Percentiles rank a stretch among this genome's conserved stretches.
These are phyloP conservation scores for Campodea augens DNA, from an alignment of 1,140 invertebrate genomes.

Conservation along the genomic window DNA sequence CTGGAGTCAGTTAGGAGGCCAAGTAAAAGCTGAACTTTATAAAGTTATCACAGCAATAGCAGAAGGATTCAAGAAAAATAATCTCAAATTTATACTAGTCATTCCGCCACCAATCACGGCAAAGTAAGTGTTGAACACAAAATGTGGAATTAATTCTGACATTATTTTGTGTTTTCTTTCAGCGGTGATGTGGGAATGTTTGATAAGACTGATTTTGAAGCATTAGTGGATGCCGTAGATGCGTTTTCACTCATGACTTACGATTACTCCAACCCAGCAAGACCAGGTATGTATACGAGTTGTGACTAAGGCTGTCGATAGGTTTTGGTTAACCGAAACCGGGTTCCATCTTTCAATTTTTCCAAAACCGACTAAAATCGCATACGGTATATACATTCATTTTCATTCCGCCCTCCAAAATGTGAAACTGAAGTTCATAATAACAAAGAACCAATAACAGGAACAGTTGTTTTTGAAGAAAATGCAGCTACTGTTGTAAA, in stretches of 20 bases:
- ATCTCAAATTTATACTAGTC: constrained; percentile 53
- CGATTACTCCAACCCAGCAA: constrained; percentile 67
- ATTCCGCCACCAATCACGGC: constrained; percentile 52
- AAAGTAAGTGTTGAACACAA: constrained; percentile 27
- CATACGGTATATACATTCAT: too few species aligned
- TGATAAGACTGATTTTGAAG: constrained; percentile 50
- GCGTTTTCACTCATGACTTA: constrained; percentile 90
- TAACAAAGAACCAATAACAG: too few species aligned
- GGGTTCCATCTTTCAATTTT: too few species aligned
- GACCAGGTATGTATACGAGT: constrained; percentile 43
- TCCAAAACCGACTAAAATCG: too few species aligned
- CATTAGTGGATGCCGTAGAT: constrained; percentile 51
- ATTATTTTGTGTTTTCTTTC: constrained; percentile 9
- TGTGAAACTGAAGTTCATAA: too few species aligned
- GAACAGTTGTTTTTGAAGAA: too few species aligned
- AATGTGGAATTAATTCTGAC: not conserved
- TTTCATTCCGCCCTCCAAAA: too few species aligned
- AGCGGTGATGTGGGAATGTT: constrained; percentile 43
- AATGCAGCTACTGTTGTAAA: too few species aligned
- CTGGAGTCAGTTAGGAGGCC: constrained; percentile 57
- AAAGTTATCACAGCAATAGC: constrained; percentile 35
- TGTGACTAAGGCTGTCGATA: too few species aligned
- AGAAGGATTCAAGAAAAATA: constrained; percentile 27
- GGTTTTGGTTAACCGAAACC: too few species aligned
- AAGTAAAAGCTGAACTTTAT: constrained; percentile 37